Percentiles rank a stretch among this genome's conserved stretches.
Evolutionary conservation across 2,113 vertebrate species (phyloP).

Genomic region (Laticauda colubrina): DNA sequence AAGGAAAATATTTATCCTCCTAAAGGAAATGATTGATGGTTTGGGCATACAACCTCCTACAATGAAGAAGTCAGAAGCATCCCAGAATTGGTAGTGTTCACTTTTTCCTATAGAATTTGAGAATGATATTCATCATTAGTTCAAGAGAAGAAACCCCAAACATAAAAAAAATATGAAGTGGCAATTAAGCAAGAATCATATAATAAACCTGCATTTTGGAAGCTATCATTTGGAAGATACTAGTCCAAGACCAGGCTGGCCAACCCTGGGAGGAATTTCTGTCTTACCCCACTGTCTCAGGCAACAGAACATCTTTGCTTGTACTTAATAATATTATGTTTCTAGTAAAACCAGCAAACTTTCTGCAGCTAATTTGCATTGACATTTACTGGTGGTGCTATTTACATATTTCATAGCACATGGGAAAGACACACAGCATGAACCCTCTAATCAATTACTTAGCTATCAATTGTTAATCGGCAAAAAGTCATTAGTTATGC

Average conservation of each 20-base stretch:
- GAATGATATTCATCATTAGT: not conserved
- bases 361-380: not conserved
- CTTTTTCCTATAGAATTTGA: not conserved
- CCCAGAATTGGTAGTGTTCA: not conserved
- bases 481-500: constrained; percentile 27
- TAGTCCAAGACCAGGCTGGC: not conserved
- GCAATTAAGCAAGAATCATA: not conserved
- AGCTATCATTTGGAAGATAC: not conserved
- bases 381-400: not conserved
- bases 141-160: not conserved
- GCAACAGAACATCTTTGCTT: not conserved
- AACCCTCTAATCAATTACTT: constrained; percentile 39
- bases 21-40: not conserved
- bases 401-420: constrained; percentile 39
- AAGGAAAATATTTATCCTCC: not conserved
- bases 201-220: not conserved
- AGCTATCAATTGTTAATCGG: constrained; percentile 18
- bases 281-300: not conserved
- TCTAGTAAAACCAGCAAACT: not conserved
- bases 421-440: constrained; percentile 31
- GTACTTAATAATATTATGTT: not conserved
- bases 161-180: not conserved
- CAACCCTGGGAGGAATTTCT: not conserved
- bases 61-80: not conserved
- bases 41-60: not conserved